Conservation (phyloP, 2,888 invertebrate genomes). For the Eilema griseolum region DNA sequence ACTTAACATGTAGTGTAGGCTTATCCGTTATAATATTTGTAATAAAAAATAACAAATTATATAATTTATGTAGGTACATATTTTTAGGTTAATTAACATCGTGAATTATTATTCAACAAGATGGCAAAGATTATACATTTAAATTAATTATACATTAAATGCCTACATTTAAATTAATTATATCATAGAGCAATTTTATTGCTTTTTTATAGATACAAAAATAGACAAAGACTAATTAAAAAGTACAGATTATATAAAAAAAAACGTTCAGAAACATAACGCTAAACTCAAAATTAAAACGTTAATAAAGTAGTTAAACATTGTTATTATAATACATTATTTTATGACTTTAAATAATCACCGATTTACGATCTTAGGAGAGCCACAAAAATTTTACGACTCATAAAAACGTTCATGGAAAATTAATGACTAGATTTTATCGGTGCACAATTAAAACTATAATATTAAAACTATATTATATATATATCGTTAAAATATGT, state of each 20-base stretch:
- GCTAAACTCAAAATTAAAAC: constrained; percentile 33
- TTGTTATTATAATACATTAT: constrained; percentile 29
- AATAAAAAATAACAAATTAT: neutral
- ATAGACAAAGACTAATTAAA: constrained; percentile 11
- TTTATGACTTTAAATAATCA: constrained; percentile 47
- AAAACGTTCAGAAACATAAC: constrained; percentile 16
- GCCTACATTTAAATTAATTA: constrained; percentile 8
- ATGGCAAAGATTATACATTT: constrained; percentile 1
- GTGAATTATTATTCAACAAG: neutral
- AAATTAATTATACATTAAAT: constrained; percentile 5
- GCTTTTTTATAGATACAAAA: constrained; percentile 11
- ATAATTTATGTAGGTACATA: neutral
- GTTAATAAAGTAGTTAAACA: constrained; percentile 40
- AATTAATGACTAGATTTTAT: constrained; percentile 47
- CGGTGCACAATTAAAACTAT: constrained; percentile 33
- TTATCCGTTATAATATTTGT: neutral
- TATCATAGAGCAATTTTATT: constrained; percentile 4
- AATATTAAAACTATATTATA: constrained; percentile 26
- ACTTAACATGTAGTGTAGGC: neutral
- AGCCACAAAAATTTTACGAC: constrained; percentile 37
- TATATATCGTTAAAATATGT: constrained; percentile 12
- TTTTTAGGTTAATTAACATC: constrained; percentile 1
- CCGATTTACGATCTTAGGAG: constrained; percentile 32
- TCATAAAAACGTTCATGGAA: constrained; percentile 28
- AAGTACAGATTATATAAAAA: neutral